These are phyloP conservation scores for Cyprinodon tularosa DNA, from an alignment of 2,113 vertebrate genomes.

Conservation along the genomic window DNA sequence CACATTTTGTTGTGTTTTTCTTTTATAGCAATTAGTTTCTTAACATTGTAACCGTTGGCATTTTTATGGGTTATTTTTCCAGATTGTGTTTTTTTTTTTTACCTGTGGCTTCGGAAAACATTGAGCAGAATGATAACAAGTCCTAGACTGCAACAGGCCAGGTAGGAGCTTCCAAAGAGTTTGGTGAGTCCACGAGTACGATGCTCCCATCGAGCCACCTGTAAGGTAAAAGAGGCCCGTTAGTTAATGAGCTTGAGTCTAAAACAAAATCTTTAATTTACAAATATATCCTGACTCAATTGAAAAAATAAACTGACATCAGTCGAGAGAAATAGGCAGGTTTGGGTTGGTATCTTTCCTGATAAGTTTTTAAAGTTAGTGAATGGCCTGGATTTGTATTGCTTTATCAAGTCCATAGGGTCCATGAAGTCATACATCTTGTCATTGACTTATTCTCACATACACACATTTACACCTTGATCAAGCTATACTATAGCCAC, in stretches of 20 bases:
- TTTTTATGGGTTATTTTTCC: too few species aligned
- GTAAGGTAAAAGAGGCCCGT: neutral
- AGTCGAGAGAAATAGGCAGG: too few species aligned
- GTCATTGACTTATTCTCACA: too few species aligned
- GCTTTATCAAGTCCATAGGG: too few species aligned
- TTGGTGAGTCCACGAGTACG: slow-evolving; percentile 79
- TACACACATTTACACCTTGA: too few species aligned
- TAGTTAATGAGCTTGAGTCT: neutral
- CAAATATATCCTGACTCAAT: neutral
- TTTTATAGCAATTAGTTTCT: neutral
- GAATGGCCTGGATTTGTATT: too few species aligned
- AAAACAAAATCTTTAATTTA: neutral
- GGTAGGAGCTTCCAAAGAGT: slow-evolving; percentile 80
- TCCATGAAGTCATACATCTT: too few species aligned
- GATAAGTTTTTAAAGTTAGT: too few species aligned
- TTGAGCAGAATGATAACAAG: slow-evolving; percentile 86
- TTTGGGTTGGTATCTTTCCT: too few species aligned
- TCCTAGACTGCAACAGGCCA: slow-evolving; percentile 88
- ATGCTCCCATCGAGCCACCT: slow-evolving; percentile 95
- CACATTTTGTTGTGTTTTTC: neutral
- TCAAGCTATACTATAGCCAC: too few species aligned
- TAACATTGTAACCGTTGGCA: neutral
- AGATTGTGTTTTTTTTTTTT: slow-evolving; percentile 37
- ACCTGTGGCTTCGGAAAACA: slow-evolving; percentile 89
- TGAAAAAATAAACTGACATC: too few species aligned